phyloP scores from a whole-genome alignment of 1,140 invertebrate species.

The Hestina assimilis region DNA sequence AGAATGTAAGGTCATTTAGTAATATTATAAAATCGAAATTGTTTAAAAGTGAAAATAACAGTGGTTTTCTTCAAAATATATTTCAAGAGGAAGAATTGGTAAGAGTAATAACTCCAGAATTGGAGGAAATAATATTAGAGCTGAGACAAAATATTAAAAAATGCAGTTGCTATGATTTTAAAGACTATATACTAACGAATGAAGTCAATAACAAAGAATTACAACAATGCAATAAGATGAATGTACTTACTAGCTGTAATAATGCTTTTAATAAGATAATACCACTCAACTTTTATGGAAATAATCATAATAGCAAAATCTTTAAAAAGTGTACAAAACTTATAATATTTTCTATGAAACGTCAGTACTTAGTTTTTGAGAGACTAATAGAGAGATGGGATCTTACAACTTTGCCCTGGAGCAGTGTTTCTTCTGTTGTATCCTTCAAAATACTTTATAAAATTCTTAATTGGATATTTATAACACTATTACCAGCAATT shows the following conservation, averaged over 20 bases:
- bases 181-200: constrained; percentile 39
- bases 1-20: constrained; percentile 57
- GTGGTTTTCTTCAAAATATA: constrained; percentile 38
- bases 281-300: constrained; percentile 55
- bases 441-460: constrained; percentile 38
- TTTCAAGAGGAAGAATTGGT: constrained; percentile 39
- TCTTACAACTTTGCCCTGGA: constrained; percentile 44
- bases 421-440: constrained; percentile 15
- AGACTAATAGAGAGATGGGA: constrained; percentile 59
- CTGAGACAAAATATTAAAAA: constrained; percentile 47
- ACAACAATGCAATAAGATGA: constrained; percentile 39
- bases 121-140: constrained; percentile 33
- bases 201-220: constrained; percentile 8
- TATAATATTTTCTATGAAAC: constrained; percentile 62
- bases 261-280: constrained; percentile 46
- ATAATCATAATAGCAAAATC: constrained; percentile 56
- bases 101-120: constrained; percentile 33
- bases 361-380: constrained; percentile 50
- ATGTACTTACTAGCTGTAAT: constrained; percentile 40
- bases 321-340: constrained; percentile 53
- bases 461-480: constrained; percentile 56
- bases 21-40: constrained; percentile 54
- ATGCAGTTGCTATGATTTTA: constrained; percentile 51
- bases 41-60: constrained; percentile 41
- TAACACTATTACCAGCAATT: constrained; percentile 60